Evolutionary conservation across 30 jellyfish, hydroid and myxozoan genomes (phyloP).

Genomic region (Sanderia malayensis): DNA sequence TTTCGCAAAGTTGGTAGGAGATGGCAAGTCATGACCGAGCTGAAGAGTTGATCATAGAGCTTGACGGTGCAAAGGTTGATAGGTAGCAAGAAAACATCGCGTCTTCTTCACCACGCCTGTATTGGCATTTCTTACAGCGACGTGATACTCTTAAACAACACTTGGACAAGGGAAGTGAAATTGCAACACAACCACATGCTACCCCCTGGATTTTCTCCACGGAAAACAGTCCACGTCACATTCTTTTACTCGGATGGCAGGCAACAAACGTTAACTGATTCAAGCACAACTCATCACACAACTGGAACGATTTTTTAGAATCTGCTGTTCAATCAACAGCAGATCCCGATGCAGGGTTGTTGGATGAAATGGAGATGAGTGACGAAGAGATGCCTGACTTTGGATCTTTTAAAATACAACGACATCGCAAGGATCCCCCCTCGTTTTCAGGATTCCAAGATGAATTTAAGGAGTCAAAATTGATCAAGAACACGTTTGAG

Average conservation of each 20-base stretch:
- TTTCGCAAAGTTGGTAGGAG: too few relatives aligned
- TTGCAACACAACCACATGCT: conserved; percentile 10
- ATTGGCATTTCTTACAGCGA: conserved; percentile 16
- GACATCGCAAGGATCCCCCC: conserved; percentile 1
- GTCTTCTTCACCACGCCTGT: conserved; percentile 5
- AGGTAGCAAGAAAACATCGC: conserved; percentile 17
- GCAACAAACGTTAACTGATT: conserved; percentile 33
- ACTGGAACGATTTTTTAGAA: conserved; percentile 9
- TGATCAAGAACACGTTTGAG: conserved; percentile 4
- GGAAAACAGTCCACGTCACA: not conserved
- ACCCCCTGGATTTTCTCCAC: not conserved
- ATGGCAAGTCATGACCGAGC: too few relatives aligned
- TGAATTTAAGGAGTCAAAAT: conserved; percentile 7
- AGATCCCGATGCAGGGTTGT: too few relatives aligned
- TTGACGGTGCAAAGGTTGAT: conserved; percentile 23
- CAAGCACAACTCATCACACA: conserved; percentile 34
- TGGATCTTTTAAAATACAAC: conserved; percentile 18
- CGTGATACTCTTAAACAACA: conserved; percentile 12
- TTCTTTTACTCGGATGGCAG: conserved; percentile 5
- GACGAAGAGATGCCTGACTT: too few relatives aligned
- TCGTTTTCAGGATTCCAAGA: conserved; percentile 12
- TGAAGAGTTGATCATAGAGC: too few relatives aligned
- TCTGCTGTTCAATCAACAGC: too few relatives aligned
- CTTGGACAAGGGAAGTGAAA: conserved; percentile 9
- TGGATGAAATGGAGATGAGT: too few relatives aligned